Base-by-base conservation (phyloP, 1,140 invertebrate genomes). In the Orchesella cincta region DNA sequence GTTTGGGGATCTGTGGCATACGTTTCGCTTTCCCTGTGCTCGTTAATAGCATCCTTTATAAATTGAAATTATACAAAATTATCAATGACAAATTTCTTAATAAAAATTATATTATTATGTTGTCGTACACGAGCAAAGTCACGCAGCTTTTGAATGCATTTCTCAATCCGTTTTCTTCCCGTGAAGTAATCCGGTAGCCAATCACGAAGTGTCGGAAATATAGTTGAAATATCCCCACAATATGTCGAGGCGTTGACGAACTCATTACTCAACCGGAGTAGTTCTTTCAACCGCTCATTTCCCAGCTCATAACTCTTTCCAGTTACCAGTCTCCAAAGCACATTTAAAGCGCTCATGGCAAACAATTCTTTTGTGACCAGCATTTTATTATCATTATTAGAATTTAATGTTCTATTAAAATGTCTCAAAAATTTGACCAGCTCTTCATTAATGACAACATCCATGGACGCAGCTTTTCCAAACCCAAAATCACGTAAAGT, bases 221-320 rank as follows among this genome's bases (percentile, higher is more conserved):
- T 62, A n/a, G 46, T 31, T 8, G 74, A 8, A 5, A 73, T n/a
- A 36, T 76, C 76, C 1, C 12, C 36, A 5, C 71, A 75, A 1
- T 76, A 46, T 20, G 52, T 67, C 3, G 8, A 18, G 29, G 5
- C 33, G 8, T 33, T 29, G 2, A 67, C 31, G 8, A 31, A 3
- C 29, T 67, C 62, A 33, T 67, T 67, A 34, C 70, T 76, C 39
- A 23, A 35, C 29, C 39, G 35, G n/a, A 52, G 33, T 18, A 79
- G 64, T 28, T 57, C 29, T 1, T 18, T 0, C 0, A 83, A 34
- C 35, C 75, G 20, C 0, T 81, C 80, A 71, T 87, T 84, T n/a
- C 83, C 77, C 70, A 85, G 83, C 0, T 83, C 83, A 71, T 86
- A 90, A 81, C 90, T 85, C 81, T 88, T 90, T 0, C 86, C 85